Evolutionary conservation across 2,888 invertebrate species (phyloP).

Genomic region (Monochamus alternatus): DNA sequence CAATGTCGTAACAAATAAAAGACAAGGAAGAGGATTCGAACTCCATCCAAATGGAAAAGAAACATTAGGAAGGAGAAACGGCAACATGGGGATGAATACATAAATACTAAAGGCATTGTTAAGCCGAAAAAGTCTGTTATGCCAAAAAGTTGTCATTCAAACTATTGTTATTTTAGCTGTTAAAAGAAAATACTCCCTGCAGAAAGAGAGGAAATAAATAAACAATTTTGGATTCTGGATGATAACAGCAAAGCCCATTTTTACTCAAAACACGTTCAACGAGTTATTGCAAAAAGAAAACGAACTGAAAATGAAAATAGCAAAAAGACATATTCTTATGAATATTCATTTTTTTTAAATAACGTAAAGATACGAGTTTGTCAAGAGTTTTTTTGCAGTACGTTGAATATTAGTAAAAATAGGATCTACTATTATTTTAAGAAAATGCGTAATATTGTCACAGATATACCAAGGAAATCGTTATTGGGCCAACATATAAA

Average conservation of each 20-base stretch:
- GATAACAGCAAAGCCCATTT: constrained; percentile 12
- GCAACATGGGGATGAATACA: too few species aligned
- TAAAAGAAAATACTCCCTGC: not conserved
- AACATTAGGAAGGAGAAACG: too few species aligned
- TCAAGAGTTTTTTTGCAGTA: constrained; percentile 15
- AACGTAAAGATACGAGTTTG: not conserved
- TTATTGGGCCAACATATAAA: constrained; percentile 13
- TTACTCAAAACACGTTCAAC: constrained; percentile 15
- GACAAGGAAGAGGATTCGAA: too few species aligned
- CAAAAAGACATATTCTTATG: not conserved
- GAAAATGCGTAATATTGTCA: not conserved
- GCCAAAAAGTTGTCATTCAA: too few species aligned
- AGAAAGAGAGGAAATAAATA: constrained; percentile 10
- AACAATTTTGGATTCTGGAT: constrained; percentile 1
- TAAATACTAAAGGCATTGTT: too few species aligned
- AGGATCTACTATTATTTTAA: constrained; percentile 2
- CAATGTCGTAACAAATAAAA: too few species aligned
- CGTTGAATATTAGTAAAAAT: constrained; percentile 7
- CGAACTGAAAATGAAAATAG: constrained; percentile 11
- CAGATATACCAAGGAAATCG: constrained; percentile 4
- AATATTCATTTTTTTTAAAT: constrained; percentile 9
- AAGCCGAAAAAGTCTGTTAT: too few species aligned
- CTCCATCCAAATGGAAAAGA: too few species aligned
- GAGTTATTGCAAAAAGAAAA: not conserved
- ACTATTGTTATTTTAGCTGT: constrained; percentile 11